Conservation (phyloP, 1,140 invertebrate species). For the Hypothenemus hampei region DNA sequence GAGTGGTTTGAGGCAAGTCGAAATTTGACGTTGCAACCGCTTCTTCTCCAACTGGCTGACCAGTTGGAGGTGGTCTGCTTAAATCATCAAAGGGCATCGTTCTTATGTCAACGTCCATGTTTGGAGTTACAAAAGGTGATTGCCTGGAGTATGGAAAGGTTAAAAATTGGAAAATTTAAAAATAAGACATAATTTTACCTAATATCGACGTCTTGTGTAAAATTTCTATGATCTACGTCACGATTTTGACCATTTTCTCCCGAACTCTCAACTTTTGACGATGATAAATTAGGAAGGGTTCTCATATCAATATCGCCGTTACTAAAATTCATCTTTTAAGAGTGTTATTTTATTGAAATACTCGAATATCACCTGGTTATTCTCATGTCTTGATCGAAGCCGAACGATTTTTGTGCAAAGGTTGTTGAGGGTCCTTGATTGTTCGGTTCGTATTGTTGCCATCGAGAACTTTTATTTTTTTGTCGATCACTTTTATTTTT, state of each 20-base stretch:
- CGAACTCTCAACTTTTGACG: constrained; percentile 1
- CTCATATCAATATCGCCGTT: constrained; percentile 46
- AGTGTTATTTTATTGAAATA: constrained; percentile 1
- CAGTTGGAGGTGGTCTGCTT: too few relatives aligned
- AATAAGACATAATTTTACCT: constrained; percentile 33
- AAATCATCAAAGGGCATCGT: constrained; percentile 24
- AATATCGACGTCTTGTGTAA: constrained; percentile 46
- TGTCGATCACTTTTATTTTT: constrained; percentile 44
- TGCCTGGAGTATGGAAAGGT: too few relatives aligned
- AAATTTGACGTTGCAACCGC: constrained; percentile 15
- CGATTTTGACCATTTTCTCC: constrained; percentile 13
- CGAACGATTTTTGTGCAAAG: too few relatives aligned
- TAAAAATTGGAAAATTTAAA: too few relatives aligned
- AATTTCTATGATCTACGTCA: constrained; percentile 36
- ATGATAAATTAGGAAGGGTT: constrained; percentile 31
- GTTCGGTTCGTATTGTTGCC: constrained; percentile 49
- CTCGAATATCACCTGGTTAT: constrained; percentile 33
- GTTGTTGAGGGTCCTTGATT: constrained; percentile 11
- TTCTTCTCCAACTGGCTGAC: neutral
- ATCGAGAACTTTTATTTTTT: constrained; percentile 56
- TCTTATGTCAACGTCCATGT: constrained; percentile 18
- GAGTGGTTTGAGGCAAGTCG: constrained; percentile 51
- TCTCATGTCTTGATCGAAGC: constrained; percentile 42
- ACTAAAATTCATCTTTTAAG: constrained; percentile 30
- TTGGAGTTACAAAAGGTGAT: neutral